phyloP scores from a whole-genome alignment of 2,797 vertebrate genomes.

The Ciconia nigra region DNA sequence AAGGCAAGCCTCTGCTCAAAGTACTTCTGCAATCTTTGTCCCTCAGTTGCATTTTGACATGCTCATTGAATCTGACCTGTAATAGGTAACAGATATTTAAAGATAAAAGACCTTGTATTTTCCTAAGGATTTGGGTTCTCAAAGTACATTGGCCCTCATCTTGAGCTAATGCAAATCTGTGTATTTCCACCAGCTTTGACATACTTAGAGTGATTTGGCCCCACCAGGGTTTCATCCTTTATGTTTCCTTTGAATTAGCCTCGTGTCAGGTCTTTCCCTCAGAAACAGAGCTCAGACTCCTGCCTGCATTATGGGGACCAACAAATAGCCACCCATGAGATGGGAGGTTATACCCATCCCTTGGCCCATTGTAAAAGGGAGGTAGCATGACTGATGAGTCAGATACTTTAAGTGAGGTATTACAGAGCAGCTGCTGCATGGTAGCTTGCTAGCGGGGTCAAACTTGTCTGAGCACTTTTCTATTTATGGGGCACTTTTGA shows the following conservation, averaged over 20 bases:
- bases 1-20: background rate
- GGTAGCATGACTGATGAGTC: background rate
- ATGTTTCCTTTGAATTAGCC: background rate
- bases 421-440: background rate
- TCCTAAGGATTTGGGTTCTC: background rate
- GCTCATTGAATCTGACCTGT: background rate
- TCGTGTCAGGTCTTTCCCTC: background rate
- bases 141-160: background rate
- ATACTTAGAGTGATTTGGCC: background rate
- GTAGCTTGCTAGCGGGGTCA: background rate
- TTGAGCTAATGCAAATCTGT: background rate
- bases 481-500: background rate
- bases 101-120: background rate
- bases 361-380: background rate
- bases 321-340: background rate
- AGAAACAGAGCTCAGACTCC: background rate
- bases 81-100: background rate
- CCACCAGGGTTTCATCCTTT: background rate
- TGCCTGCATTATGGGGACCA: background rate
- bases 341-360: background rate
- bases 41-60: background rate
- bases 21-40: background rate
- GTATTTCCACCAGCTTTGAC: background rate
- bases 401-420: background rate
- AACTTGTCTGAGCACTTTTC: background rate